Evolutionary conservation across 2,113 vertebrate genomes (phyloP), one percentile per base, ranked within the genome.

Genomic region (Poicephalus gulielmi): DNA sequence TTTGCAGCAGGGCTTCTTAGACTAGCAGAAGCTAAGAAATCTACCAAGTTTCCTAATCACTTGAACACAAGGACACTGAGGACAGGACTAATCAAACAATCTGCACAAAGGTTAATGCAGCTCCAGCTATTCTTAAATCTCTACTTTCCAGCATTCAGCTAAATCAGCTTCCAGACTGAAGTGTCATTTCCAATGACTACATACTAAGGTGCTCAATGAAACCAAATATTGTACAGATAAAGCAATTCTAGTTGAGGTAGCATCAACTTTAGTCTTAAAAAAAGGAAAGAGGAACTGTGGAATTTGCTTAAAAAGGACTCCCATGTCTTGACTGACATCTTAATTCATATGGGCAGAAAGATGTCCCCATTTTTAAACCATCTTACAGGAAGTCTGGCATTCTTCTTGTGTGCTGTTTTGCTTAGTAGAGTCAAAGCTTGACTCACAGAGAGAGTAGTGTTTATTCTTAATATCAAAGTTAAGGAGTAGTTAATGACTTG

Each of bases 381-480:
- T 55, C 11, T 70, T 47, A 39, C 8, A 43, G 33, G 35, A 57
- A 46, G 22, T 4, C 49, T 5, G 81, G 22, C 23, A 44, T 67
- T 92, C 46, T 76, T 84, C 62, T 66, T 12, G 7, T 44, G 43
- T 10, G 19, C 33, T 57, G 24, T 94, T 76, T 57, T 64, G 24
- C 81, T 88, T 28, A 31, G 27, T 41, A 90, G 23, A 85, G 39
- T 81, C 73, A 88, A 81, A 86, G 43, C 24, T 37, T 83, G 83
- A 83, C 52, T 89, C 57, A 43, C 22, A 83, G 22, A 77, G 27
- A n/a, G 9, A 27, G 41, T 25, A 84, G 33, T 41, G 30, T 76
- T 96, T 86, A 86, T 86, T 90, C 74, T 55, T 88, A 88, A 55
- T 69, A 81, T 88, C 47, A 79, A 93, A 91, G 62, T 44, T 75